Evolutionary conservation across 2,113 vertebrate species (phyloP), one percentile per base, ranked within the genome.

Genomic region (Pelodiscus sinensis): DNA sequence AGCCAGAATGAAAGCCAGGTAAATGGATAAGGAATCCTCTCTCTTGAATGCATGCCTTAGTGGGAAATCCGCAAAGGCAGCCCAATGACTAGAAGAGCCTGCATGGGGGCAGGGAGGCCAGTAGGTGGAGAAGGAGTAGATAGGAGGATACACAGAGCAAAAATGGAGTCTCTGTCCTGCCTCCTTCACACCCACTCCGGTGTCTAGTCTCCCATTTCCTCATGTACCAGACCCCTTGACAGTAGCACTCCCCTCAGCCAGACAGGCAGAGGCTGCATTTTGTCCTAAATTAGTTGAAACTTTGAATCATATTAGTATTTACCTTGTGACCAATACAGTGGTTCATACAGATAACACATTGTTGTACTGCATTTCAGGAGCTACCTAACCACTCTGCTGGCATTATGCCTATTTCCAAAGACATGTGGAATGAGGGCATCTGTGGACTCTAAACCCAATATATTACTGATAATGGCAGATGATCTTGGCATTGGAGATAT

Each of bases 401-500:
- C 15, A 6, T 55, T 62, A 0, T 82, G 77, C 38, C 22, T 87
- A 10, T 75, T 96, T 14, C 86, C 79, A 75, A n/a, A 60, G 29
- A 35, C 3, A 0, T 62, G 58, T 57, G 62, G 16, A 2, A 77
- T 56, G 3, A 31, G 8, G 51, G 68, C 31, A 52, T 80, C 62
- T 35, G 6, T 38, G 38, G 77, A 58, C 9, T 50, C 57, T 2
- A 98, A 94, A 94, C 99, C 99, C 2, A 99, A 99, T 75, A 97
- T 99, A 80, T 95, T 99, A 4, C 96, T 99, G 62, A 98, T 99
- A 25, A 97, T 99, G 97, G 98, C 98, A 0, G 99, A 99, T 35
- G 98, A 99, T 88, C 97, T 99, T 38, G 99, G 99, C 44, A 99
- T 99, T 1, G 98, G 99, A 38, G 99, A 99, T 31, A 12, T 99